Conservation (phyloP, 1,140 invertebrate species). For the Fragariocoptes setiger region DNA sequence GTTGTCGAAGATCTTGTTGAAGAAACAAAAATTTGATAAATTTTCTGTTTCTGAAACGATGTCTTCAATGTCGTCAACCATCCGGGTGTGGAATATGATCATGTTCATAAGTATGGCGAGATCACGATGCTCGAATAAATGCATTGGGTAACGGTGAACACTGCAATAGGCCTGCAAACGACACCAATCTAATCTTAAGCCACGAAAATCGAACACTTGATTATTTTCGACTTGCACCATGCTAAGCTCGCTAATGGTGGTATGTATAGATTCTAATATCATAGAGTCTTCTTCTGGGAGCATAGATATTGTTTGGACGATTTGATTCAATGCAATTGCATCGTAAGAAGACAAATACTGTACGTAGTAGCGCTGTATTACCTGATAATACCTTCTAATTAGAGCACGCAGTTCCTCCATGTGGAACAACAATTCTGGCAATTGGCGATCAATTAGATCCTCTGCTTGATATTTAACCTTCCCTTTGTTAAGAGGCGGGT, state of each 20-base stretch:
- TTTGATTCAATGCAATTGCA: slow-evolving; percentile 57
- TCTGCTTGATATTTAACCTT: slow-evolving; percentile 41
- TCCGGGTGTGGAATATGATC: slow-evolving; percentile 81
- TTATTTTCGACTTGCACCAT: slow-evolving; percentile 91
- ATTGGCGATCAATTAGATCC: slow-evolving; percentile 62
- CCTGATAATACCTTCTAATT: slow-evolving; percentile 73
- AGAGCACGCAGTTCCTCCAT: slow-evolving; percentile 82
- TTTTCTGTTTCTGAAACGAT: slow-evolving; percentile 84
- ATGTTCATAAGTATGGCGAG: slow-evolving; percentile 73
- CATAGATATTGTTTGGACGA: slow-evolving; percentile 26
- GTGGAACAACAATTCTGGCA: slow-evolving; percentile 87
- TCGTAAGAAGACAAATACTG: slow-evolving; percentile 87
- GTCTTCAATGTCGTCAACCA: slow-evolving; percentile 94
- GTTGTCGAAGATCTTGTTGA: slow-evolving; percentile 81
- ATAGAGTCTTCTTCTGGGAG: slow-evolving; percentile 69
- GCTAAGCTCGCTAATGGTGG: slow-evolving; percentile 46
- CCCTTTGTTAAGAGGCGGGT: slow-evolving; percentile 40
- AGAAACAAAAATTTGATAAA: slow-evolving; percentile 84
- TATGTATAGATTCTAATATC: slow-evolving; percentile 69
- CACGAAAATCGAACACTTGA: slow-evolving; percentile 77
- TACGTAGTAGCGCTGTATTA: slow-evolving; percentile 88
- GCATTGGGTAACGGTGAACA: slow-evolving; percentile 41
- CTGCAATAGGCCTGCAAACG: slow-evolving; percentile 63
- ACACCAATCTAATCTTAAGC: slow-evolving; percentile 84
- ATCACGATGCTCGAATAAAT: slow-evolving; percentile 50